Evolutionary conservation across 1,140 invertebrate species (phyloP).

Genomic region (Apis florea): DNA sequence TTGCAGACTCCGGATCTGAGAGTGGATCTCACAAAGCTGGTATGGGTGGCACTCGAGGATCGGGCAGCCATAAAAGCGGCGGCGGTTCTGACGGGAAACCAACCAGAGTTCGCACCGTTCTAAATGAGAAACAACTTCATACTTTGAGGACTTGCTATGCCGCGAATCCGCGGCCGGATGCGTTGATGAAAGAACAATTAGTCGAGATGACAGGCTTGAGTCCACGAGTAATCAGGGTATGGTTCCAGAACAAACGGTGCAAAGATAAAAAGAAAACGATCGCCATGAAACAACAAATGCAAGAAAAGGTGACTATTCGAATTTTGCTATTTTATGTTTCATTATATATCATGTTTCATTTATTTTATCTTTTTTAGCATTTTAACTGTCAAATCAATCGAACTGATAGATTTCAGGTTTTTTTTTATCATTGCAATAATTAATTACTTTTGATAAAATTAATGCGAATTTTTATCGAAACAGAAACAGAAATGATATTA

Average conservation of each 20-base stretch:
- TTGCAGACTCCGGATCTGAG: constrained; percentile 90
- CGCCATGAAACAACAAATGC: constrained; percentile 97
- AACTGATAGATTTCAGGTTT: no score
- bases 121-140: constrained; percentile 99
- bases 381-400: no score
- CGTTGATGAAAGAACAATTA: constrained; percentile 99
- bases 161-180: constrained; percentile 98
- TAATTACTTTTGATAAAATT: no score
- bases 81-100: constrained; percentile 94
- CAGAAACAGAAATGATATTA: no score
- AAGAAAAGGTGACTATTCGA: constrained; percentile 92
- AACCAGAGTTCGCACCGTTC: constrained; percentile 97
- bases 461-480: no score
- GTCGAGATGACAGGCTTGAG: constrained; percentile 99
- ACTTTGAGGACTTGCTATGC: constrained; percentile 97
- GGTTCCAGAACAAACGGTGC: constrained; percentile 99
- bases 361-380: no score
- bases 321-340: neutral
- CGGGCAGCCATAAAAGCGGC: constrained; percentile 81
- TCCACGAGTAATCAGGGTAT: constrained; percentile 97
- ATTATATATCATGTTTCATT: no score
- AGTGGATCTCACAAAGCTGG: constrained; percentile 91
- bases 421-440: no score
- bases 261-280: constrained; percentile 99
- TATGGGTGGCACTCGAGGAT: constrained; percentile 79